These are phyloP conservation scores for Silvanus unidentatus DNA, from an alignment of 2,888 invertebrate species.

Conservation along the genomic window DNA sequence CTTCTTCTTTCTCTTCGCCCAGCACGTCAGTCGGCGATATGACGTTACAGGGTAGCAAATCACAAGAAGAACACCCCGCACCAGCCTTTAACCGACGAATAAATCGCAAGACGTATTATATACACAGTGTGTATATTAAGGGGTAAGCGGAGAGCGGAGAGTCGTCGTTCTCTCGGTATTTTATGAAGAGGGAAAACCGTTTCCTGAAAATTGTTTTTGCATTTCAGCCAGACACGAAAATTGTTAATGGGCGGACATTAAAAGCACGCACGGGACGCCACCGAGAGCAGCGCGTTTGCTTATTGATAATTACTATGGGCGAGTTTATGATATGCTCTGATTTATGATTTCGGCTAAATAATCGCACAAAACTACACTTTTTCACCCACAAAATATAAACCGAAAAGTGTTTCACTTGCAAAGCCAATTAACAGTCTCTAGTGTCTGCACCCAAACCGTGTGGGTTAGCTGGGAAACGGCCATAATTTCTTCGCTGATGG, in stretches of 20 bases:
- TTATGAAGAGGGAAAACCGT: conserved; percentile 20
- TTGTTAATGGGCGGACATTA: conserved; percentile 26
- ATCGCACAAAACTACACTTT: neutral
- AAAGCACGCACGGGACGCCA: conserved; percentile 24
- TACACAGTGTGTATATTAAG: neutral
- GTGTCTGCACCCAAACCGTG: no score
- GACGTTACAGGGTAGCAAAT: neutral
- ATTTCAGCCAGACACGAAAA: conserved; percentile 26
- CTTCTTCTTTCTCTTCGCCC: no score
- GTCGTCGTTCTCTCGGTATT: no score
- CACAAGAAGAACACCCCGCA: neutral
- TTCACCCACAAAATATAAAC: no score
- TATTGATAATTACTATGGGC: conserved; percentile 27
- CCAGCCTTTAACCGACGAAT: neutral
- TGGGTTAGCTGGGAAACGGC: no score
- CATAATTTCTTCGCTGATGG: no score
- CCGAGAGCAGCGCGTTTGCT: conserved; percentile 17
- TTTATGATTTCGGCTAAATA: neutral
- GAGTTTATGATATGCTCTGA: conserved; percentile 24
- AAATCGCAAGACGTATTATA: neutral
- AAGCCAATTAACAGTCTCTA: no score
- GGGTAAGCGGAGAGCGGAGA: no score
- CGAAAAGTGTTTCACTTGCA: no score
- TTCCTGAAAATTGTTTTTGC: conserved; percentile 27
- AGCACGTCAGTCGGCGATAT: neutral